These are phyloP conservation scores for Palloptera scutellata DNA, from an alignment of 2,888 invertebrate species.

Conservation along the genomic window DNA sequence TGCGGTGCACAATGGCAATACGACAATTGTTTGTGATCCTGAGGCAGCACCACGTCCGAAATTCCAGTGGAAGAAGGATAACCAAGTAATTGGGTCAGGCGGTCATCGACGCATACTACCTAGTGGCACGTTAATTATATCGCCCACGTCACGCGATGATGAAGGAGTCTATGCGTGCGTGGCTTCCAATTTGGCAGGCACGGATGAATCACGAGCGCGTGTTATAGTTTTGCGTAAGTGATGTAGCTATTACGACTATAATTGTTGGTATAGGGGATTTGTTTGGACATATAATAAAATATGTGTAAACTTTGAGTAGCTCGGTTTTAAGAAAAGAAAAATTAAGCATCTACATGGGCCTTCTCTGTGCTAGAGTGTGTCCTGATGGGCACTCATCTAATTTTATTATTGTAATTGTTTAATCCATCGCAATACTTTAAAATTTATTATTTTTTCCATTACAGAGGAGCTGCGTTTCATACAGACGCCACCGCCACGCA, in stretches of 20 bases:
- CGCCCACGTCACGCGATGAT: constrained; percentile 85
- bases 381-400: too few species aligned
- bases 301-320: too few species aligned
- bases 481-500: constrained; percentile 73
- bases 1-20: constrained; percentile 90
- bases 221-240: constrained; percentile 81
- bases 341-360: too few species aligned
- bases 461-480: constrained; percentile 78
- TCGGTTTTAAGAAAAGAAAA: too few species aligned
- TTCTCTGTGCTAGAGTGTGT: too few species aligned
- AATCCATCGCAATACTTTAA: background rate
- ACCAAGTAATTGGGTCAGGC: constrained; percentile 75
- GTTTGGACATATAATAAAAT: too few species aligned
- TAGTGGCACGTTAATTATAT: constrained; percentile 86
- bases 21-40: constrained; percentile 89
- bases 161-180: constrained; percentile 86
- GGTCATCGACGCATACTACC: constrained; percentile 83
- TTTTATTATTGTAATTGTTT: too few species aligned
- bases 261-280: too few species aligned
- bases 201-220: constrained; percentile 84
- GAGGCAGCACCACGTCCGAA: constrained; percentile 92
- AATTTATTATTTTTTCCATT: constrained; percentile 39
- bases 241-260: constrained; percentile 9
- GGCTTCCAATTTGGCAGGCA: constrained; percentile 85
- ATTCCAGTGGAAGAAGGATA: constrained; percentile 91